Conservation (phyloP, 2,888 invertebrate species). For the Tuberolachnus salignus region DNA sequence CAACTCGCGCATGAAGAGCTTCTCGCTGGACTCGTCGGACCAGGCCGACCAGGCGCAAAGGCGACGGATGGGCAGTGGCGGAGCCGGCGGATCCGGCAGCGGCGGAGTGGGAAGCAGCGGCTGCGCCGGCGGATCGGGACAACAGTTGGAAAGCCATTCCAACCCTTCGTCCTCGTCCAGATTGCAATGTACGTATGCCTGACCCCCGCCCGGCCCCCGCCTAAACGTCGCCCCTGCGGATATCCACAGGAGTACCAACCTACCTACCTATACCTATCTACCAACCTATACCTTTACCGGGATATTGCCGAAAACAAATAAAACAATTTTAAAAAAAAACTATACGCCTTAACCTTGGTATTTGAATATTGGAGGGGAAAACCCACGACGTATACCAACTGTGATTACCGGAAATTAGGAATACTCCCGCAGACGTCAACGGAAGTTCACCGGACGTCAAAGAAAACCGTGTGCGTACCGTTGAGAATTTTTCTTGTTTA, state of each 20-base stretch:
- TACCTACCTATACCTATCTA: too few species aligned
- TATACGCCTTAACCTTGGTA: neutral
- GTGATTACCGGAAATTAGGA: neutral
- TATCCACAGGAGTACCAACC: neutral
- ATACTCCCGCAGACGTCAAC: neutral
- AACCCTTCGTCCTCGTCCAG: slow-evolving; percentile 68
- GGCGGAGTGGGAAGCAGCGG: slow-evolving; percentile 71
- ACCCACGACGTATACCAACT: too few species aligned
- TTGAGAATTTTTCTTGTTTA: neutral
- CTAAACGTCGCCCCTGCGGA: neutral
- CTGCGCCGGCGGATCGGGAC: slow-evolving; percentile 71
- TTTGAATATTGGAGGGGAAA: too few species aligned
- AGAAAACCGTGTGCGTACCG: neutral
- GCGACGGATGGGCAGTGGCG: slow-evolving; percentile 64
- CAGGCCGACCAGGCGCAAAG: slow-evolving; percentile 83
- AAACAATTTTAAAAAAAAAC: too few species aligned
- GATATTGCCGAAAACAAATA: neutral
- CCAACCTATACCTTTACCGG: neutral
- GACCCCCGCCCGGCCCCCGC: neutral
- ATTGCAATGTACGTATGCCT: slow-evolving; percentile 67
- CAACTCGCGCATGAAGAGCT: slow-evolving; percentile 96
- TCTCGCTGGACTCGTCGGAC: slow-evolving; percentile 95
- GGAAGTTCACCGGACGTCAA: neutral
- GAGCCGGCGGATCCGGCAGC: slow-evolving; percentile 78
- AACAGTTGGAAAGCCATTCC: slow-evolving; percentile 62